phyloP scores from a whole-genome alignment of 2,888 invertebrate species.

The Norana najaformis region DNA sequence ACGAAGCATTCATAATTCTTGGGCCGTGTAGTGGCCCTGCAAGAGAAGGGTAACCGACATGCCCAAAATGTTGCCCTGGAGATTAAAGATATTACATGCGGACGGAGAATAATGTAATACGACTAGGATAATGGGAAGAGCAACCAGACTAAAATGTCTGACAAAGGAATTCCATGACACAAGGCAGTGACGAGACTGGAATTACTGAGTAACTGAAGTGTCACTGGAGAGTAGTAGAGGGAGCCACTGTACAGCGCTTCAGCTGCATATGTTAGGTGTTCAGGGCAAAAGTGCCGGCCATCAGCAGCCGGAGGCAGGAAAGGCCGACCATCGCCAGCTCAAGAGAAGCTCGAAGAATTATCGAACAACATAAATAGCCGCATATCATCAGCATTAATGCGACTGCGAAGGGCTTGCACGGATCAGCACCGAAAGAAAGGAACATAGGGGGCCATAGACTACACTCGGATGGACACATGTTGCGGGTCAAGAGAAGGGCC shows the following conservation, averaged over 20 bases:
- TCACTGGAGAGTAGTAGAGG: not conserved
- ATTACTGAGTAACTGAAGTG: not conserved
- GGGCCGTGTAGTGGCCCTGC: not conserved
- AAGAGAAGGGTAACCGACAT: not conserved
- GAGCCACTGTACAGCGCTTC: not conserved
- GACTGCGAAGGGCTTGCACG: not conserved
- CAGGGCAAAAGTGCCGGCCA: not conserved
- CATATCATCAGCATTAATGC: conserved; percentile 7
- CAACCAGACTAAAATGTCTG: not conserved
- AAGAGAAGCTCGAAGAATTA: not conserved
- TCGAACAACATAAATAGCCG: not conserved
- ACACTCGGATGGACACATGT: not conserved
- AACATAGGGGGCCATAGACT: not conserved
- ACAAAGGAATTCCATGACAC: not conserved
- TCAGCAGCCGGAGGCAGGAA: not conserved
- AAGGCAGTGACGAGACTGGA: not conserved
- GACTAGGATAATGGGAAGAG: not conserved
- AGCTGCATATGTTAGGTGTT: not conserved
- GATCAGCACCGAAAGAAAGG: too few species aligned
- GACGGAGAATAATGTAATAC: not conserved
- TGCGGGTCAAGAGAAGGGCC: not conserved
- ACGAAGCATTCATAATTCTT: not conserved
- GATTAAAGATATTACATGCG: not conserved
- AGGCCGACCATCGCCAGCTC: not conserved
- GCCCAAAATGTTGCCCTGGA: not conserved